Evolutionary conservation across 2,113 vertebrate species (phyloP), one percentile per base, ranked within the genome.

Genomic region (Triplophysa tibetana): DNA sequence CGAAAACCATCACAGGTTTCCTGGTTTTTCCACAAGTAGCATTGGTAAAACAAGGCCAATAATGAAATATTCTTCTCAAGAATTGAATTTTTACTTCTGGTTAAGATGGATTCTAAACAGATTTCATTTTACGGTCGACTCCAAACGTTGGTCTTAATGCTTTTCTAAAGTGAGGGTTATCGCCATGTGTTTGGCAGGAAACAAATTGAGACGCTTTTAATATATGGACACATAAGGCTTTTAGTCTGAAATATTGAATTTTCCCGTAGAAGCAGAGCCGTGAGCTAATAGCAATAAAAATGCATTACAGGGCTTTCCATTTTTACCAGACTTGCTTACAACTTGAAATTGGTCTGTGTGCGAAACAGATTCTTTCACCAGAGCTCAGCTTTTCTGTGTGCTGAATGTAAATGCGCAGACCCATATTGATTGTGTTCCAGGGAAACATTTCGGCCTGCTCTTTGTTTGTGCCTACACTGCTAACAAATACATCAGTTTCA

Each of bases 1-100:
- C 79, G 61, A 79, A 84, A 82, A 84, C 58, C 77, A 87, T 84
- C 80, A 84, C 70, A 60, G 69, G 76, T 76, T 52, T 75, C 80
- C 76, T 11, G 10, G 41, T 43, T 45, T 45, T 45, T 45, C 2
- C 11, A 45, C 43, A 45, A 45, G 0, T 45, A 45, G 43, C 8
- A 12, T 45, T 12, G 2, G 43, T 45, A 5, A 10, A 45, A 45
- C 9, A 45, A 2, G 10, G 43, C 43, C 11, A 45, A 12, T 45
- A 11, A 45, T 45, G 8, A 45, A 45, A 45, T 45, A 45, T 45
- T 45, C 43, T 11, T 14, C 14, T 50, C 48, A 11, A 13, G 14
- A 50, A 16, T 52, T 4, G 0, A 52, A 1, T 52, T 16, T 52
- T 52, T 38, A 38, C 16, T 4, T 52, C 14, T 16, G 4, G 14